A percentile compares a stretch with the other conserved stretches of the same genome.
Conservation (phyloP, 2,797 vertebrate genomes). For the Amblyraja radiata region DNA sequence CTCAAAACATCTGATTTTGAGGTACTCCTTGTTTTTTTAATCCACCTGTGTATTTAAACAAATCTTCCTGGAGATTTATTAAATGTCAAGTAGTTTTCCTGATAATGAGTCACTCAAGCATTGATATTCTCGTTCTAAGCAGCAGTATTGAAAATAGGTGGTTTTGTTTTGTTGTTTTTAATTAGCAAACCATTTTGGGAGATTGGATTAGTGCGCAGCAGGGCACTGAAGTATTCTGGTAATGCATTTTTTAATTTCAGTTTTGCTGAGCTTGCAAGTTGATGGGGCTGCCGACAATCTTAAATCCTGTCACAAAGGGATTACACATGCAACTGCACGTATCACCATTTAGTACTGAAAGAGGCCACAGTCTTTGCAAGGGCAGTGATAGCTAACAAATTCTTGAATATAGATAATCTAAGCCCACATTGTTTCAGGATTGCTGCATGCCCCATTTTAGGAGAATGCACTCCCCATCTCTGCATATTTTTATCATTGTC, state of each 20-base stretch:
- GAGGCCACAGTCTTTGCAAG: background rate
- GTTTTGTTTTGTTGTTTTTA: slow-evolving; percentile 17
- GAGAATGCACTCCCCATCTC: background rate
- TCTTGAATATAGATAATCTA: background rate
- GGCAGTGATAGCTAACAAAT: background rate
- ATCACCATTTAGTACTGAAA: background rate
- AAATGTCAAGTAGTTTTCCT: slow-evolving; percentile 52
- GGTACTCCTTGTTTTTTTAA: background rate
- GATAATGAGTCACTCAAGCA: slow-evolving; percentile 28
- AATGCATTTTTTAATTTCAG: background rate
- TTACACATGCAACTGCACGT: slow-evolving; percentile 15
- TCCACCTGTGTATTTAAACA: slow-evolving; percentile 36
- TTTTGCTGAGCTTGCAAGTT: slow-evolving; percentile 25
- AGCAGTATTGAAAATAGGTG: slow-evolving; percentile 27
- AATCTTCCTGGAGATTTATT: slow-evolving; percentile 45
- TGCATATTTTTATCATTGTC: background rate
- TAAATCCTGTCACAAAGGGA: slow-evolving; percentile 26
- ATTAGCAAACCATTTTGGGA: slow-evolving; percentile 18
- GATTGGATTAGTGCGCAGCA: slow-evolving; percentile 10
- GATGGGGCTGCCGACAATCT: background rate
- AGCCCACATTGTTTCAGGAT: background rate
- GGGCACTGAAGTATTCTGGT: background rate
- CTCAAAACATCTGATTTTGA: slow-evolving; percentile 40
- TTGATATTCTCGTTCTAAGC: slow-evolving; percentile 8
- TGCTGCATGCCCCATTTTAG: background rate